Percentiles rank a stretch among this genome's conserved stretches.
phyloP scores from a whole-genome alignment of 2,113 vertebrate genomes.

The Phaethon lepturus region DNA sequence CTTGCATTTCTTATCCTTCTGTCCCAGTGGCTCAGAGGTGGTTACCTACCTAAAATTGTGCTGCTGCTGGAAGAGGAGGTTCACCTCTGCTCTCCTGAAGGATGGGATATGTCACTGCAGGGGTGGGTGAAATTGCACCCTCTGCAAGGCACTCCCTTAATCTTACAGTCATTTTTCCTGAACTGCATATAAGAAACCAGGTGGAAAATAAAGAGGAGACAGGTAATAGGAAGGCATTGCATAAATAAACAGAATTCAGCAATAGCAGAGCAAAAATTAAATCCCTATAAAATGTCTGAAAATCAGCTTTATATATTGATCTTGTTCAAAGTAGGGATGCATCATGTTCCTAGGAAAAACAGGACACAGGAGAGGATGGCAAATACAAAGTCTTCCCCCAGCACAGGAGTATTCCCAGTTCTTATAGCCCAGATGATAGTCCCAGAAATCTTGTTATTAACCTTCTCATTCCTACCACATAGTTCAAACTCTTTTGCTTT shows the following conservation, averaged over 20 bases:
- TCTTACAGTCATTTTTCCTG: background rate
- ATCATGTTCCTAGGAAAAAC: background rate
- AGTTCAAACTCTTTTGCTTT: background rate
- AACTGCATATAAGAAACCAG: background rate
- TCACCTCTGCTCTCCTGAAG: background rate
- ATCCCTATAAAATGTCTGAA: background rate
- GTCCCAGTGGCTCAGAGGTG: background rate
- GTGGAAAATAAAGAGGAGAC: background rate
- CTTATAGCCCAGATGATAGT: background rate
- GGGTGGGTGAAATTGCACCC: background rate
- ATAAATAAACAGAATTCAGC: background rate
- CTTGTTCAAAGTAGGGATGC: background rate
- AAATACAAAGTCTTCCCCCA: background rate
- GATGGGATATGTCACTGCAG: background rate
- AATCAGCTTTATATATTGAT: background rate
- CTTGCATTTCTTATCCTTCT: background rate
- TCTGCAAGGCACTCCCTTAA: background rate
- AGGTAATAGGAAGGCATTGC: background rate
- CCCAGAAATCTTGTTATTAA: background rate
- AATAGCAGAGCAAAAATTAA: background rate
- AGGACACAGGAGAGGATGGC: background rate
- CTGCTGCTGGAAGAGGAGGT: background rate
- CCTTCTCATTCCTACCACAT: background rate
- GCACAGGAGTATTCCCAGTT: background rate
- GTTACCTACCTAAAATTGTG: background rate